These are phyloP conservation scores for Teleogryllus oceanicus DNA, from an alignment of 2,888 invertebrate genomes.

Conservation along the genomic window DNA sequence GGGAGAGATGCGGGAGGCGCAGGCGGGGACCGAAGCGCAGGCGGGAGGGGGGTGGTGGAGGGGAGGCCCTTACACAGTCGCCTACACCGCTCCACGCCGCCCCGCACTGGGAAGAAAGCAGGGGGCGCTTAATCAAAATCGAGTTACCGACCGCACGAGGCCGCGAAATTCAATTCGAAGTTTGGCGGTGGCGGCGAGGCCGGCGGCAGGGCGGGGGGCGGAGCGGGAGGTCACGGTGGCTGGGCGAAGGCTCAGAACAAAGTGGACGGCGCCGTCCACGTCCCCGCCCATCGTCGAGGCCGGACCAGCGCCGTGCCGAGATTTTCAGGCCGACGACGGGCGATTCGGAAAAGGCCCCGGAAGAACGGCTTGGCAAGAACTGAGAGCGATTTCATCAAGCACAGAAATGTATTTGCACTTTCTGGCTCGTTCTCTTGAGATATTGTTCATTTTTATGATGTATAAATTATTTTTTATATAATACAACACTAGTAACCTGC, in stretches of 20 bases:
- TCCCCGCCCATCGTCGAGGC: not conserved
- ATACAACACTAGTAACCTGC: no score
- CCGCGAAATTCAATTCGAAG: constrained; percentile 32
- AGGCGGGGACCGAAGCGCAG: not conserved
- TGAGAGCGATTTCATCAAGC: no score
- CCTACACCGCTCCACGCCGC: not conserved
- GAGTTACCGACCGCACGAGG: constrained; percentile 31
- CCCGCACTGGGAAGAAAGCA: not conserved
- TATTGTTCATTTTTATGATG: no score
- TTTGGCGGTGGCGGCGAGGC: constrained; percentile 12
- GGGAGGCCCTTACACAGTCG: not conserved
- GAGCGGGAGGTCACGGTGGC: not conserved
- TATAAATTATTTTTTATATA: no score
- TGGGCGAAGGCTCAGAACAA: constrained; percentile 12
- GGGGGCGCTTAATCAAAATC: constrained; percentile 33
- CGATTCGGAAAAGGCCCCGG: no score
- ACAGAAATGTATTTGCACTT: no score
- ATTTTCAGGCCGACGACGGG: not conserved
- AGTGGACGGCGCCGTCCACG: not conserved
- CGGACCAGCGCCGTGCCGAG: not conserved
- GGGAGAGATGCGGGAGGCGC: no score
- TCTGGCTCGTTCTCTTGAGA: no score
- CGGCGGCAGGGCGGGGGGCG: no score
- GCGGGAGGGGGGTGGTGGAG: not conserved
- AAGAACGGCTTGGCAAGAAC: no score